Evolutionary conservation across 2,888 invertebrate genomes (phyloP).

Genomic region (Sphinx pinastri): DNA sequence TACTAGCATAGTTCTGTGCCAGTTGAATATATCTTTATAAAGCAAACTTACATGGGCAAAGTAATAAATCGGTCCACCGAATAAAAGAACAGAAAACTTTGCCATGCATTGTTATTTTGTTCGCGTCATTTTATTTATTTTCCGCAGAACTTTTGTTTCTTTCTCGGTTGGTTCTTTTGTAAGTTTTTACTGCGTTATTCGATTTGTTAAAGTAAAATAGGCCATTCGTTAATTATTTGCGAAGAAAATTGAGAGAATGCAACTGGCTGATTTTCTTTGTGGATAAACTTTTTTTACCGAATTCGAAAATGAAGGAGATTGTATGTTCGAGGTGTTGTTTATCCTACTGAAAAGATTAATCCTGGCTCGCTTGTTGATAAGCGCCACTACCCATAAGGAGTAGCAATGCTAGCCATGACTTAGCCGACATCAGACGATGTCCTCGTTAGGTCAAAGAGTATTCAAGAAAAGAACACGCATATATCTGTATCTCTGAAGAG

Average conservation of each 20-base stretch:
- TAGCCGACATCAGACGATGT: too few relatives aligned
- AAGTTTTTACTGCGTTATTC: not conserved
- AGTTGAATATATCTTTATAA: too few relatives aligned
- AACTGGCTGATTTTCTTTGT: not conserved
- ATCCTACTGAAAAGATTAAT: too few relatives aligned
- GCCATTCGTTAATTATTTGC: not conserved
- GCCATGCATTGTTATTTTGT: constrained; percentile 17
- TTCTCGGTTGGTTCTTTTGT: constrained; percentile 4
- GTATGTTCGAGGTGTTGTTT: too few relatives aligned
- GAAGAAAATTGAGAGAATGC: not conserved
- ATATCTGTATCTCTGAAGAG: too few relatives aligned
- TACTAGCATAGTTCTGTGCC: too few relatives aligned
- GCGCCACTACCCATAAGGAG: too few relatives aligned
- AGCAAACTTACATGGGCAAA: not conserved
- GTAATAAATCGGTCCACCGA: not conserved
- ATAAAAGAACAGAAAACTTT: constrained; percentile 9
- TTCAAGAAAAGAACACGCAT: too few relatives aligned
- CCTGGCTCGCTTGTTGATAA: too few relatives aligned
- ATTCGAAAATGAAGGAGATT: too few relatives aligned
- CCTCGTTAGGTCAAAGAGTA: too few relatives aligned
- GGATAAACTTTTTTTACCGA: not conserved
- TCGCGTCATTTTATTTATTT: constrained; percentile 6
- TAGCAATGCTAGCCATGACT: too few relatives aligned
- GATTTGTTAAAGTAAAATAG: not conserved
- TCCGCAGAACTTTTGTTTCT: not conserved